Evolutionary conservation across 1,140 invertebrate species (phyloP), one percentile per base, ranked within the genome.

Genomic region (Pseudomyrmex concolor): DNA sequence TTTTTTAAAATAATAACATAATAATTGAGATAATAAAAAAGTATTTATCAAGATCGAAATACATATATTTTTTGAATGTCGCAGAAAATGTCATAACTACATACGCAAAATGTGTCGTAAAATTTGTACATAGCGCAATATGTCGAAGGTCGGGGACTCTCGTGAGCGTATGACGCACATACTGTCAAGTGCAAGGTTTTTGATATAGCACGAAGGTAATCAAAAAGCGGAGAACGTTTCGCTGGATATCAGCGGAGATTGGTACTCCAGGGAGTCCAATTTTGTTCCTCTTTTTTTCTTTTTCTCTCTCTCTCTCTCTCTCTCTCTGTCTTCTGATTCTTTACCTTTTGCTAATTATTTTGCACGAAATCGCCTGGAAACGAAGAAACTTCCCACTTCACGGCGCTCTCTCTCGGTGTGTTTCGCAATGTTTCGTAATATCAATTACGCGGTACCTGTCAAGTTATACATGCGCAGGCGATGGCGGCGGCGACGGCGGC

Each of bases 391-490:
- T 74, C 19, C 70, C 68, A 22, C 15, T 15, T 25, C 63, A 9
- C 25, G 34, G 62, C 68, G 34, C n/a, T 70, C 74, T 45, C 45
- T 34, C 34, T 34, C 34, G 34, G 45, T 15, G 34, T 10, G 57
- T 88, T 87, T 87, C 83, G 85, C 70, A 88, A 88, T 2, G 15
- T 88, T 88, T 87, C 86, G 86, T 66, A 88, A 88, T 88, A 88
- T 88, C 86, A 88, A 87, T 88, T 87, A 84, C 86, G 51, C 82
- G 86, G 48, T 84, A 87, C 86, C 85, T 88, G 86, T 88, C 86
- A 87, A 81, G 82, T 77, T 57, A 13, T 72, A 60, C 84, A 57
- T 66, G 17, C 43, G 55, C 84, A 45, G 22, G 34, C 55, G 34
- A 34, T 34, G 34, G 13, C 25, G 66, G 45, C 17, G 78, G 62